These are phyloP conservation scores for Dermatemys mawii DNA, from an alignment of 2,113 vertebrate species.

Conservation along the genomic window DNA sequence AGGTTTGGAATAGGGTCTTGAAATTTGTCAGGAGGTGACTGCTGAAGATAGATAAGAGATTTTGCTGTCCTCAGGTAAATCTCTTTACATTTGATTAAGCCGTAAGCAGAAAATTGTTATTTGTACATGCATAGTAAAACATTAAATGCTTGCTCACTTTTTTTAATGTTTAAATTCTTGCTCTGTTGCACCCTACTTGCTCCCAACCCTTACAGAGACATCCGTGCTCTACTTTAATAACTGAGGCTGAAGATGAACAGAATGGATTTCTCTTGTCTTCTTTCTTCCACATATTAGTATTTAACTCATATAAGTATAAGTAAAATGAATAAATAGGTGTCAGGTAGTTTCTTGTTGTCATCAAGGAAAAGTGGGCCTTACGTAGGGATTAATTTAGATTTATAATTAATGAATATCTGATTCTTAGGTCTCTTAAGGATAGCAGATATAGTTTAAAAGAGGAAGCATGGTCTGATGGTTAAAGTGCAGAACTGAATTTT, in stretches of 20 bases:
- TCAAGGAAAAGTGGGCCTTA: conserved; percentile 24
- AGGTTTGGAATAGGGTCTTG: not conserved
- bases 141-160: not conserved
- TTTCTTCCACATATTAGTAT: not conserved
- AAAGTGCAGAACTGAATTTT: not conserved
- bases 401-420: not conserved
- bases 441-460: not conserved
- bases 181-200: not conserved
- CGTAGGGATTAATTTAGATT: conserved; percentile 42
- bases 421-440: not conserved
- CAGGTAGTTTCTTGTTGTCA: conserved; percentile 14
- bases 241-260: not conserved
- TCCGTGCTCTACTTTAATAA: not conserved
- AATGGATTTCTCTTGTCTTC: not conserved
- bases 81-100: not conserved
- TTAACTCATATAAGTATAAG: conserved; percentile 40
- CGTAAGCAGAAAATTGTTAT: fast-evolving
- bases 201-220: not conserved
- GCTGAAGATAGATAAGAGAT: not conserved
- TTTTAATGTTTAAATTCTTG: not conserved
- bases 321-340: not conserved
- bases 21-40: not conserved
- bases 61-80: not conserved
- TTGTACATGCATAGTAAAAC: not conserved
- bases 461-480: not conserved